Conservation (phyloP, 2,113 vertebrate genomes). For the Dromiciops gliroides region DNA sequence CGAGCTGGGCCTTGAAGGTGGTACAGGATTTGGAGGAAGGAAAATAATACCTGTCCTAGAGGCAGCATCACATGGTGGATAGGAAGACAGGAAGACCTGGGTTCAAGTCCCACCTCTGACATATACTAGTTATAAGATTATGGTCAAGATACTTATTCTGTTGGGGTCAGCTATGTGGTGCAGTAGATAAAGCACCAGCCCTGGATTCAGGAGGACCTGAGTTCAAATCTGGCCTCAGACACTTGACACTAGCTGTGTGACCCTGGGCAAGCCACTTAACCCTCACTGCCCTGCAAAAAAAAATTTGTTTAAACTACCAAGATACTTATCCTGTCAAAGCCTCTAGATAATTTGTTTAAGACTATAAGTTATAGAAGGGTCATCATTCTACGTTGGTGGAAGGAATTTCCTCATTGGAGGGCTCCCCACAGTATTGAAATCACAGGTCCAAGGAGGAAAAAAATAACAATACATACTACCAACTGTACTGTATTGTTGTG, state of each 20-base stretch:
- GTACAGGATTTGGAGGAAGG: not conserved
- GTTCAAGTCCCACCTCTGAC: not conserved
- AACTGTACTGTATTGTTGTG: not conserved
- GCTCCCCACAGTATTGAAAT: not conserved
- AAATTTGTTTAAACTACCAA: too few species aligned
- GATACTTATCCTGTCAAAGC: too few species aligned
- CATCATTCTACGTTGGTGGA: not conserved
- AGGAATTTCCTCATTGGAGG: not conserved
- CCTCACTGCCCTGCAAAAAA: too few species aligned
- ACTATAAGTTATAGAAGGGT: not conserved
- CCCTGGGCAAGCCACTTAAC: too few species aligned
- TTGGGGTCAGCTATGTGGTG: too few species aligned
- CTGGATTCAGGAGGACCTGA: too few species aligned
- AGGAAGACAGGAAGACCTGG: not conserved
- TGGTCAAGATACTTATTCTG: not conserved
- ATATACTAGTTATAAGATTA: not conserved
- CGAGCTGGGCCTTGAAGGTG: not conserved
- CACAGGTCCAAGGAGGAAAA: not conserved
- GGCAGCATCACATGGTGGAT: not conserved
- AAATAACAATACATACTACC: not conserved
- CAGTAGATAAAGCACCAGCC: too few species aligned
- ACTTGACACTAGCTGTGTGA: too few species aligned
- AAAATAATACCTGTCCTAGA: not conserved
- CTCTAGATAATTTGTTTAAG: not conserved
- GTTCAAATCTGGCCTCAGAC: too few species aligned